Percentiles rank a stretch among this genome's conserved stretches.
phyloP scores from a whole-genome alignment of 1,140 invertebrate genomes.

The Probaryconus sp. region DNA sequence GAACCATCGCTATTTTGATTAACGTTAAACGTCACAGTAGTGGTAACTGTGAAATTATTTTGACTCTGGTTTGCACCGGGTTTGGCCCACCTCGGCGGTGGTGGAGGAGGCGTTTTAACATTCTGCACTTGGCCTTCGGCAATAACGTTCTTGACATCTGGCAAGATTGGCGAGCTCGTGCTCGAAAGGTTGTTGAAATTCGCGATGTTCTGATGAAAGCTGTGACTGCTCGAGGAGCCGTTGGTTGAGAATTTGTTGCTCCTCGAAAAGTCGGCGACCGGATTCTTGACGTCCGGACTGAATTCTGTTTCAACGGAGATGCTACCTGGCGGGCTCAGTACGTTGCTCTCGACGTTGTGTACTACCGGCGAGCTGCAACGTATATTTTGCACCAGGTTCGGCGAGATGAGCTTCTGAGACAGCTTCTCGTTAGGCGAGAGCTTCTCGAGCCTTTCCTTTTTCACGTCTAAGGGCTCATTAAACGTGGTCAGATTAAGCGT shows the following conservation, averaged over 20 bases:
- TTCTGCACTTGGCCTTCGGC: constrained; percentile 65
- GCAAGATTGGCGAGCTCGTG: constrained; percentile 62
- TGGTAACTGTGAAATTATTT: constrained; percentile 88
- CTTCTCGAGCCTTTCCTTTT: constrained; percentile 66
- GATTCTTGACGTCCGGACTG: constrained; percentile 56
- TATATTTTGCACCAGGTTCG: constrained; percentile 75
- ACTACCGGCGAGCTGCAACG: constrained; percentile 73
- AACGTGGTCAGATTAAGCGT: constrained; percentile 84
- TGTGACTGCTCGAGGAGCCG: constrained; percentile 58
- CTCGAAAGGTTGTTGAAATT: constrained; percentile 69
- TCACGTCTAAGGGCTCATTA: constrained; percentile 73
- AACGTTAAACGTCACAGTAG: constrained; percentile 89
- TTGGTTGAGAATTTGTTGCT: constrained; percentile 64
- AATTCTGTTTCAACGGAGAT: constrained; percentile 50
- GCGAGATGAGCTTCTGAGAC: constrained; percentile 73
- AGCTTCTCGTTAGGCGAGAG: constrained; percentile 72
- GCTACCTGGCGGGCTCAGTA: constrained; percentile 78
- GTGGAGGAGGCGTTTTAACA: constrained; percentile 82
- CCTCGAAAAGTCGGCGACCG: constrained; percentile 61
- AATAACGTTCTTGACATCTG: constrained; percentile 63
- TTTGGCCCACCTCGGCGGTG: constrained; percentile 80
- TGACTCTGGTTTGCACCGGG: constrained; percentile 74
- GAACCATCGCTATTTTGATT: constrained; percentile 74
- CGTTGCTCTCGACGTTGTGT: constrained; percentile 78
- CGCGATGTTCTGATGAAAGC: constrained; percentile 70